Conservation (phyloP, 2,113 vertebrate species). For the Megalops atlanticus region DNA sequence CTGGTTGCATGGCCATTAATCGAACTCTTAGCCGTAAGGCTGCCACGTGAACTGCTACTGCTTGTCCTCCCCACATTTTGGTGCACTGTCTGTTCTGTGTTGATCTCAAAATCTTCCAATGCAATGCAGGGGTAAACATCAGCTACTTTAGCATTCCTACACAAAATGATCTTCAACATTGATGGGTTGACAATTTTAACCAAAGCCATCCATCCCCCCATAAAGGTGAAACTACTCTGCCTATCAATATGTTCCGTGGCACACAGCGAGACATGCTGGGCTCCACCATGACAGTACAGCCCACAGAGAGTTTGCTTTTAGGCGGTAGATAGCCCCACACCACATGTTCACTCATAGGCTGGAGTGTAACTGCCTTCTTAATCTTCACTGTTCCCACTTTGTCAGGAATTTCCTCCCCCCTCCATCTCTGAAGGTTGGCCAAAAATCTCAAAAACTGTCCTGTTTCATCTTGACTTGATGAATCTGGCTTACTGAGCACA, state of each 20-base stretch:
- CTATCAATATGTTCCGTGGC: background rate
- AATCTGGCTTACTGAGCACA: background rate
- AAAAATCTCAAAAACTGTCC: conserved; percentile 9
- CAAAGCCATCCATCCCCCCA: conserved; percentile 34
- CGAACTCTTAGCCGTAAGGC: background rate
- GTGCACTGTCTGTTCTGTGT: no score
- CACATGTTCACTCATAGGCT: no score
- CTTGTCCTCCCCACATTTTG: background rate
- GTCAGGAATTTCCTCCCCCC: no score
- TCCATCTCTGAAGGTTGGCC: background rate
- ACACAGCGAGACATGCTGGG: conserved; percentile 16
- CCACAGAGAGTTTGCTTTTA: background rate
- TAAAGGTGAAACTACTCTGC: conserved; percentile 10
- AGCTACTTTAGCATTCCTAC: background rate
- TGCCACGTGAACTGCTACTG: background rate
- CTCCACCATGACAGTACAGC: conserved; percentile 36
- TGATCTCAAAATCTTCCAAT: background rate
- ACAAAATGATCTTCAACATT: background rate
- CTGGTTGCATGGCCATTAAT: no score
- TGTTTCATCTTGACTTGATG: background rate
- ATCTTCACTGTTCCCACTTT: no score
- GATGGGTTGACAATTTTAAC: conserved; percentile 8
- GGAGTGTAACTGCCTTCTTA: no score
- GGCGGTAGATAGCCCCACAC: conserved; percentile 12
- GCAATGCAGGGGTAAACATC: conserved; percentile 14